A percentile compares a stretch with the other conserved stretches of the same genome.
These are phyloP conservation scores for Drosophila rellima DNA, from an alignment of 2,888 invertebrate species.

Conservation along the genomic window DNA sequence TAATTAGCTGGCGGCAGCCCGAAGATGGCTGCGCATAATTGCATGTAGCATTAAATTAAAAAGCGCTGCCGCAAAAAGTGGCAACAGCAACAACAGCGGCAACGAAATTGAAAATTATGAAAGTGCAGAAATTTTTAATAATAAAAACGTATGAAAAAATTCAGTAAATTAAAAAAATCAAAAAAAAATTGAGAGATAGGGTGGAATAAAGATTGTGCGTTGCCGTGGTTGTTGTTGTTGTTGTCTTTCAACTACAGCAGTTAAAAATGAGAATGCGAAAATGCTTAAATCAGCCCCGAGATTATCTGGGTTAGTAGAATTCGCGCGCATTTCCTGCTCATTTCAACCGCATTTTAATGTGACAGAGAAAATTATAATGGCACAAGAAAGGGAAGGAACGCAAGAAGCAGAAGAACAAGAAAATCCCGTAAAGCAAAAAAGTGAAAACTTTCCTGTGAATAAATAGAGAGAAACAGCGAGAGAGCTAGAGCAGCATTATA, in stretches of 20 bases:
- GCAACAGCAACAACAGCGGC: constrained; percentile 27
- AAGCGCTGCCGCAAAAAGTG: constrained; percentile 34
- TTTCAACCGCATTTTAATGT: constrained; percentile 74
- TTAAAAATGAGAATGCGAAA: constrained; percentile 55
- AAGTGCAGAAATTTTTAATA: constrained; percentile 51
- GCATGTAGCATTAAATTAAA: constrained; percentile 70
- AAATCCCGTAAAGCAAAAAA: constrained; percentile 40
- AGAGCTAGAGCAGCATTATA: background rate
- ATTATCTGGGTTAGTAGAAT: constrained; percentile 78
- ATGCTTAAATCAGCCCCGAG: constrained; percentile 67
- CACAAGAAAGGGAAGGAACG: constrained; percentile 56
- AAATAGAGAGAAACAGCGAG: background rate
- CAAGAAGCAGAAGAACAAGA: constrained; percentile 21
- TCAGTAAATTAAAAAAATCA: background rate
- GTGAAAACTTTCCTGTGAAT: constrained; percentile 45
- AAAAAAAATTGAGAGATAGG: constrained; percentile 3
- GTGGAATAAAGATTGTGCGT: constrained; percentile 37
- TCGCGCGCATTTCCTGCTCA: constrained; percentile 79
- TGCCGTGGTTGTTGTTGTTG: constrained; percentile 2
- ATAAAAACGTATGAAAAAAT: constrained; percentile 11
- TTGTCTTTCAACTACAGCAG: constrained; percentile 27
- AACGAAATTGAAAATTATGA: constrained; percentile 67
- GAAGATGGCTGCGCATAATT: constrained; percentile 69
- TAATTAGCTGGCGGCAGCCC: constrained; percentile 67
- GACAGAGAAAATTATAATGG: constrained; percentile 73